phyloP scores from a whole-genome alignment of 23 tunicate genomes.

The Corella eumyota region DNA sequence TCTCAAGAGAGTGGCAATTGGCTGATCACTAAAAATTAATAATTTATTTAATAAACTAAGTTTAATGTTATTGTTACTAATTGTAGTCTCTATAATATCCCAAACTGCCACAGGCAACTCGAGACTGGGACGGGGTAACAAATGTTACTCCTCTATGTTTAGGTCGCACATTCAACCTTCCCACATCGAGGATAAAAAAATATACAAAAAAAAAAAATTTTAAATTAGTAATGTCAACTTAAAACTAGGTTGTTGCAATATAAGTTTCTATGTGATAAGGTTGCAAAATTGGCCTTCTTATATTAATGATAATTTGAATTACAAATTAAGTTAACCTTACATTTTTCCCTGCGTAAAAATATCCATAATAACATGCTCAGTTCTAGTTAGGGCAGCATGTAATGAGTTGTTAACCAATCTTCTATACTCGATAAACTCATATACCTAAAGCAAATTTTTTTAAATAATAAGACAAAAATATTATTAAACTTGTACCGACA shows the following conservation, averaged over 20 bases:
- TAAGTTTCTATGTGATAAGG: no score
- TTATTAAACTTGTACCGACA: no score
- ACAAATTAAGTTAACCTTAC: slow-evolving; percentile 29
- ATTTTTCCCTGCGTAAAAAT: slow-evolving; percentile 51
- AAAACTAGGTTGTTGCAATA: no score
- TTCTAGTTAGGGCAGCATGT: slow-evolving; percentile 27
- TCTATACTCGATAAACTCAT: slow-evolving; percentile 45
- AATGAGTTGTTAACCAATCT: slow-evolving; percentile 29
- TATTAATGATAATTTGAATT: not conserved
- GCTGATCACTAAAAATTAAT: slow-evolving; percentile 20
- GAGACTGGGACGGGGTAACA: no score
- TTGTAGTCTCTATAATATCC: no score
- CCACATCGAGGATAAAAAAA: no score
- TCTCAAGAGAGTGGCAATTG: slow-evolving; percentile 6
- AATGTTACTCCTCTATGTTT: no score
- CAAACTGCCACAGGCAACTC: no score
- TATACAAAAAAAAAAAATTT: no score
- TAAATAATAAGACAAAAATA: not conserved
- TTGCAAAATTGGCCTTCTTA: not conserved
- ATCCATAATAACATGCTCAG: slow-evolving; percentile 55
- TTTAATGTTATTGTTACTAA: no score
- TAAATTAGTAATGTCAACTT: not conserved
- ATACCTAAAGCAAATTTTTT: slow-evolving; percentile 18
- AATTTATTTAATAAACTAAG: not conserved
- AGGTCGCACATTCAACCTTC: not conserved